Conservation (phyloP, 2,113 vertebrate species). For the Bubo scandiacus region DNA sequence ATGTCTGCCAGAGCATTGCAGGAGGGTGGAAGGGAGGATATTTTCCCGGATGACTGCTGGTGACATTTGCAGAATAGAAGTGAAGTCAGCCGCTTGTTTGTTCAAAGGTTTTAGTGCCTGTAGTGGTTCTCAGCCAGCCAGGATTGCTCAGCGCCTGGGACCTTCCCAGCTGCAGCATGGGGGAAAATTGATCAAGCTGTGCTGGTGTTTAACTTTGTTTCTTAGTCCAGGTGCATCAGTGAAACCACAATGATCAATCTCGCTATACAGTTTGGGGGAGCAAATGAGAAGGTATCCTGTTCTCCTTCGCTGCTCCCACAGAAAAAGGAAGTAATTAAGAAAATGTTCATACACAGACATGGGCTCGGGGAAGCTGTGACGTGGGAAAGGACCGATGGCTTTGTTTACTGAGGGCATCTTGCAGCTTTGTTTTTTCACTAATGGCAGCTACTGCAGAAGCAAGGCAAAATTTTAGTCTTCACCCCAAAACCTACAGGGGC, state of each 20-base stretch:
- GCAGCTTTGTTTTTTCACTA: not conserved
- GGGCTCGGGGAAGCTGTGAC: not conserved
- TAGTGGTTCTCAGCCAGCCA: not conserved
- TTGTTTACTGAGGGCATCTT: not conserved
- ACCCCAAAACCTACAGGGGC: not conserved
- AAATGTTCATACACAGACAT: not conserved
- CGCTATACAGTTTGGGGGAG: not conserved
- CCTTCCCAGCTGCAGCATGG: not conserved
- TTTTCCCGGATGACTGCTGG: slow-evolving; percentile 33
- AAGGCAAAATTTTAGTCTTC: not conserved
- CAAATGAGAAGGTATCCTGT: not conserved
- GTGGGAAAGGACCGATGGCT: not conserved
- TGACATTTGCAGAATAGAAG: slow-evolving; percentile 58
- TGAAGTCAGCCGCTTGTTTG: slow-evolving; percentile 25
- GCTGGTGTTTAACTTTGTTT: not conserved
- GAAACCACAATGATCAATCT: not conserved
- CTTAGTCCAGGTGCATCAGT: not conserved
- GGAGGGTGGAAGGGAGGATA: slow-evolving; percentile 12
- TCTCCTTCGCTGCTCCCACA: not conserved
- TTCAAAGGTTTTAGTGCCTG: not conserved
- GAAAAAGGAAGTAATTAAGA: not conserved
- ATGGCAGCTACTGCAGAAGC: not conserved
- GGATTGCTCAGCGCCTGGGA: not conserved
- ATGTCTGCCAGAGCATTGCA: not conserved
- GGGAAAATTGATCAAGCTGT: not conserved